Percentiles rank a stretch among this genome's conserved stretches.
Evolutionary conservation across 2,888 invertebrate species (phyloP).

Genomic region (Oeneis ivallda): DNA sequence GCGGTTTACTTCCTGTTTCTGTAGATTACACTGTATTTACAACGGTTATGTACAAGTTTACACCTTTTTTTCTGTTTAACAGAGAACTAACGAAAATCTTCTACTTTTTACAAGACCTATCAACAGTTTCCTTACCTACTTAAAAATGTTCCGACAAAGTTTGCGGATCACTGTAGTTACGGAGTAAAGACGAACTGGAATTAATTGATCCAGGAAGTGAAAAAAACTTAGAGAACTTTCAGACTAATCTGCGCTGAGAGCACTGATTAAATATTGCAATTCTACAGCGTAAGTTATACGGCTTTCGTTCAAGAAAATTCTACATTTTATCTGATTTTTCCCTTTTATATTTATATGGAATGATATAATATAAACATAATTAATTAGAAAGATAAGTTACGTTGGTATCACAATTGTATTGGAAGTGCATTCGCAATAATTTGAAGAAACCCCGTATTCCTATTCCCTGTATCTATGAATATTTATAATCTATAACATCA

Average conservation of each 20-base stretch:
- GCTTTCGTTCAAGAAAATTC: not conserved
- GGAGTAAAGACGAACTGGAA: constrained; percentile 9
- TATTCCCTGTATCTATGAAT: no score
- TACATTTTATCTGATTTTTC: not conserved
- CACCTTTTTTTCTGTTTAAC: no score
- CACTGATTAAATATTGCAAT: constrained; percentile 15
- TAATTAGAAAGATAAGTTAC: no score
- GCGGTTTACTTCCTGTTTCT: not conserved
- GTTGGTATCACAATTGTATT: no score
- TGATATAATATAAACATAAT: no score
- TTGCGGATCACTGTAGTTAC: constrained; percentile 9
- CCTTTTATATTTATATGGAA: no score
- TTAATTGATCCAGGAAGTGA: constrained; percentile 18
- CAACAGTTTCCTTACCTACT: not conserved
- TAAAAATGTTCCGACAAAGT: constrained; percentile 6
- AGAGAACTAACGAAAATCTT: not conserved
- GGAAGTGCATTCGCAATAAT: no score
- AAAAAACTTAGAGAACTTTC: constrained; percentile 9
- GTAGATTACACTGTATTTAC: no score
- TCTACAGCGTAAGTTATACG: constrained; percentile 3
- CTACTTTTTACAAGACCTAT: constrained; percentile 4
- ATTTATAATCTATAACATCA: no score
- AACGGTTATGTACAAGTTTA: no score
- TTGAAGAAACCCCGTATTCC: no score
- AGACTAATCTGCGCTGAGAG: constrained; percentile 17